A percentile compares a stretch with the other conserved stretches of the same genome.
phyloP scores from a whole-genome alignment of 2,797 vertebrate genomes.

The Coccyzus lansbergi region DNA sequence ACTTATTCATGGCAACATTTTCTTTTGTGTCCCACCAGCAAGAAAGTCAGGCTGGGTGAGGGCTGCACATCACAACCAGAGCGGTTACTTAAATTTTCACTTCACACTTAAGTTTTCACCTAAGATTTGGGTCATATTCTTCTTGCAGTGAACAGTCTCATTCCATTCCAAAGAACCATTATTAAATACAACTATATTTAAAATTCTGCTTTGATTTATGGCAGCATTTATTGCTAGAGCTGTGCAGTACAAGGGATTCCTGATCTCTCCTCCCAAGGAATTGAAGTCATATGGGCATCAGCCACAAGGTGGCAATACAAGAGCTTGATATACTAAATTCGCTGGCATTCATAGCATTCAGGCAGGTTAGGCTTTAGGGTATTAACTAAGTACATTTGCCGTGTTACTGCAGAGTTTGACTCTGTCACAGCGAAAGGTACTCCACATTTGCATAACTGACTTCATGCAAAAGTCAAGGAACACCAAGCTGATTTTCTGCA shows the following conservation, averaged over 20 bases:
- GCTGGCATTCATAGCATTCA: rapidly evolving
- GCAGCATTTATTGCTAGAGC: not conserved
- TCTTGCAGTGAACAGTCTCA: not conserved
- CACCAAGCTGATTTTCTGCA: not conserved
- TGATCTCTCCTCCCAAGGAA: rapidly evolving
- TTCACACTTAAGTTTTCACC: not conserved
- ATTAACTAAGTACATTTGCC: not conserved
- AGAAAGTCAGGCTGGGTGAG: not conserved
- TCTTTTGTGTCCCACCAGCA: not conserved
- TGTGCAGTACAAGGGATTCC: not conserved
- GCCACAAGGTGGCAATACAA: constrained; percentile 55
- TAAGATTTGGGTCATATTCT: not conserved
- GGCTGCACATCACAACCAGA: rapidly evolving
- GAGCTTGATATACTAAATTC: not conserved
- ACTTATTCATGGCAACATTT: not conserved
- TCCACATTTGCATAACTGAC: not conserved
- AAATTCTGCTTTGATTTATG: not conserved
- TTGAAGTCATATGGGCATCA: not conserved
- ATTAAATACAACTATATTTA: not conserved
- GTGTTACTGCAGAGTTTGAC: not conserved
- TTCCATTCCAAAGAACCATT: not conserved
- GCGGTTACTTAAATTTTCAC: not conserved
- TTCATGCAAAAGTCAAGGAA: not conserved
- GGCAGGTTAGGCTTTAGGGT: rapidly evolving
- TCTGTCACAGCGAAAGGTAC: not conserved